Base-by-base conservation (phyloP, 2,113 vertebrate species). In the Lota lota region DNA sequence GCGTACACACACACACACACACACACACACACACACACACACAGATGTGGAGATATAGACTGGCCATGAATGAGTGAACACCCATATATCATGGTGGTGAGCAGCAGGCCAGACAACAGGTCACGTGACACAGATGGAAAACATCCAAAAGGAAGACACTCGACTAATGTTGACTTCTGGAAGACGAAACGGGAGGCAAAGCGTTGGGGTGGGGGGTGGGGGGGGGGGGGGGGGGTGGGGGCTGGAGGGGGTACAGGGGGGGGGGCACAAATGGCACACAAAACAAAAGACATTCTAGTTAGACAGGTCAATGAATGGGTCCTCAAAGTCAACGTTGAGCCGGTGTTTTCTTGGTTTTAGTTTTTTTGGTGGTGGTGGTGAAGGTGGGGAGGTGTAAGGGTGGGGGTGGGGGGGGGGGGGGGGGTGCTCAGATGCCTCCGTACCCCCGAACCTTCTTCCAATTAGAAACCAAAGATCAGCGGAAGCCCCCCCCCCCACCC, bases 271-370 rank as follows among this genome's bases (percentile, higher is more conserved):
- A 90, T 91, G 90, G 88, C 84, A 89, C 82, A 90, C 72, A 88
- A 78, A 89, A 80, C 28, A 50, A 47, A 12, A 82, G 58, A 91
- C 87, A 89, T 83, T 82, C 82, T 63, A 17, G 60, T 78, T 76
- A 89, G 87, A 90, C 88, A 89, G 84, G 81, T 88, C 83, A 88
- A 89, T 88, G 88, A 88, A 90, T 89, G 89, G 85, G 84, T 87
- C 88, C 87, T 90, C 88, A 89, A 91, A 92, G 89, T 92, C 90
- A 91, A 91, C 91, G 88, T 91, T 91, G 90, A 90, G 88, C 84
- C 82, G 85, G 40, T 47, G 40, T 67, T 86, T 68, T 79, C 67
- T 62, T 33, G 15, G 22, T 8, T 63, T 63, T 8, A 3, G 61
- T 75, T 51, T 70, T 58, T 77, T 58, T 56, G 40, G 40, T 10